Conservation (phyloP, 1,140 invertebrate species). For the Hylyphantes graminicola region DNA sequence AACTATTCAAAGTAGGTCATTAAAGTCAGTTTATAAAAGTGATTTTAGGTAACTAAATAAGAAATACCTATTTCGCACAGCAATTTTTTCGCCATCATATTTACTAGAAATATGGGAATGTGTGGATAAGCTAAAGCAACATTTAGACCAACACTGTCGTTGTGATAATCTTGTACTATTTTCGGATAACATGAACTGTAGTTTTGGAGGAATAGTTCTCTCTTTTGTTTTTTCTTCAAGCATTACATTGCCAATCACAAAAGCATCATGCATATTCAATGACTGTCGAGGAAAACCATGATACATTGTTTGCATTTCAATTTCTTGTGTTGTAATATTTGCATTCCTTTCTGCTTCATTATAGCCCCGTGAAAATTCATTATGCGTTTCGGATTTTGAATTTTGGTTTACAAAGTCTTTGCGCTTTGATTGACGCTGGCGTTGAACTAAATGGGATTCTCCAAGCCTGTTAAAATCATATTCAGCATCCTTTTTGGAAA, state of each 20-base stretch:
- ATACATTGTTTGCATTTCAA: neutral
- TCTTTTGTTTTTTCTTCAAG: neutral
- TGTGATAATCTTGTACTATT: neutral
- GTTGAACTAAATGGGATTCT: too few species aligned
- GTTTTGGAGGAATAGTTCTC: too few species aligned
- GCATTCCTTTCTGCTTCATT: neutral
- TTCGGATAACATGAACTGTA: neutral
- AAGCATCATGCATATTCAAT: neutral
- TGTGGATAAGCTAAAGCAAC: neutral
- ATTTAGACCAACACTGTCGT: constrained; percentile 14
- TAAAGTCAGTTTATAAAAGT: too few species aligned
- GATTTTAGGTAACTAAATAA: too few species aligned
- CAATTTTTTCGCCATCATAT: too few species aligned
- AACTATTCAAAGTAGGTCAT: too few species aligned
- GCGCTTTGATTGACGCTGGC: too few species aligned
- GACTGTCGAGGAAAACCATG: neutral
- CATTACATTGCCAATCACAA: neutral
- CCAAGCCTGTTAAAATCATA: too few species aligned
- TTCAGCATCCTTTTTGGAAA: too few species aligned
- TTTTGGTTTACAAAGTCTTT: too few species aligned
- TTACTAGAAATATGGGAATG: constrained; percentile 11
- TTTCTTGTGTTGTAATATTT: neutral
- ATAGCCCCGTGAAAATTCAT: neutral
- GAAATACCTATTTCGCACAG: too few species aligned
- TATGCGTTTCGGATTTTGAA: too few species aligned